Percentiles rank a stretch among this genome's conserved stretches.
phyloP scores from a whole-genome alignment of 35 echinoderm and acorn worm species.

The Anneissia japonica region DNA sequence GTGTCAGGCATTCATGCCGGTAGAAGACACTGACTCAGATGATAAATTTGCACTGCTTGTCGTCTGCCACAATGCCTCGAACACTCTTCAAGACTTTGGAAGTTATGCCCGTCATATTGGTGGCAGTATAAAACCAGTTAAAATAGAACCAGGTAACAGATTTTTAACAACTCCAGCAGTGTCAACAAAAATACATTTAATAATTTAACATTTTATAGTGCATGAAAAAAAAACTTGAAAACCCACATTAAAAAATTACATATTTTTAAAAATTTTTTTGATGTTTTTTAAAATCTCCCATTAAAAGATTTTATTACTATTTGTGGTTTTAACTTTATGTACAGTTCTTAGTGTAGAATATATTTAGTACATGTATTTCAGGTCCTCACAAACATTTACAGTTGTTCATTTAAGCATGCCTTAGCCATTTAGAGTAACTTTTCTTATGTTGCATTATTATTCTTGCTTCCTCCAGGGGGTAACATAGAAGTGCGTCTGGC shows the following conservation, averaged over 20 bases:
- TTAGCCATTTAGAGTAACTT: neutral
- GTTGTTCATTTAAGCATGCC: neutral
- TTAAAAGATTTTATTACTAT: neutral
- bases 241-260: neutral
- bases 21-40: slow-evolving; percentile 49
- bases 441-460: neutral
- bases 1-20: slow-evolving; percentile 94
- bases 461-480: slow-evolving; percentile 36
- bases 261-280: neutral
- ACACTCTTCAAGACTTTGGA: slow-evolving; percentile 76
- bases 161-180: too few species aligned
- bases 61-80: slow-evolving; percentile 82
- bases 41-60: slow-evolving; percentile 86
- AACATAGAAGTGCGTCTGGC: slow-evolving; percentile 73
- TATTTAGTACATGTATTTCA: too few species aligned
- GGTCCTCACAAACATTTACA: neutral
- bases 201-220: neutral
- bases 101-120: slow-evolving; percentile 87
- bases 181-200: too few species aligned
- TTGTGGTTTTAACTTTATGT: neutral
- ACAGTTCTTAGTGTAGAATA: too few species aligned
- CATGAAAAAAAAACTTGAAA: neutral
- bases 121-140: slow-evolving; percentile 85
- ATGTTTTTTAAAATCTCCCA: neutral
- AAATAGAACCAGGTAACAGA: slow-evolving; percentile 74